Evolutionary conservation across 2,113 vertebrate species (phyloP), one percentile per base, ranked within the genome.

Genomic region (Cavia porcellus): DNA sequence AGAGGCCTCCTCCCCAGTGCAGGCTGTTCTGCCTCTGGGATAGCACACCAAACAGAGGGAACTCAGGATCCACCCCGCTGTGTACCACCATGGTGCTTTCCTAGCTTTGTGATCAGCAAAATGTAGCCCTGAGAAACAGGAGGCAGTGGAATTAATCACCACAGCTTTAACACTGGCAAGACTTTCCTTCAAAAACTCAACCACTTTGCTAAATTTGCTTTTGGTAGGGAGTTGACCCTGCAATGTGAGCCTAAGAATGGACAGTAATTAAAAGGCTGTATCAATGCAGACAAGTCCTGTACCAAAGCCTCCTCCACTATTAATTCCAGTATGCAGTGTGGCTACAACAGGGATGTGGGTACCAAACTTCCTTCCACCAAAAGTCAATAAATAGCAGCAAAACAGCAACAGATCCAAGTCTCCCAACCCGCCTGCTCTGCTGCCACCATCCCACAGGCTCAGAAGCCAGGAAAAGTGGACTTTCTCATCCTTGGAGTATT

Each of bases 321-420:
- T 95, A 62, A 62, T 61, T 90, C 96, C 82, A 89, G 20, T 90
- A 85, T 62, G 19, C 4, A 22, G 25, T 4, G 70, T 20, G 61
- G 24, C 87, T 28, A 0, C 20, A 94, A 89, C 25, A 12, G 10
- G 64, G 22, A 94, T 74, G 25, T 89, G 9, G 38, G 35, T 61
- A 95, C 89, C 70, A 93, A 96, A 45, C n/a, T 68, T 88, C 38
- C 89, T 83, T 89, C 79, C 70, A 55, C 91, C 8, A 92, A 85
- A 50, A 61, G 66, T 94, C 94, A 92, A 50, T 81, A 97, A 97
- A 81, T 59, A 97, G 90, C 24, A 89, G 68, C 8, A 88, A 61
- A 77, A 66, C 1, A 90, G 90, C 25, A 93, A 77, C 6, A 45
- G 95, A 72, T 52, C 28, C 25, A 83, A 17, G 50, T 92, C 92